A percentile compares a stretch with the other conserved stretches of the same genome.
phyloP scores from a whole-genome alignment of 2,113 vertebrate species.

The Cryptoleucopteryx plumbea region DNA sequence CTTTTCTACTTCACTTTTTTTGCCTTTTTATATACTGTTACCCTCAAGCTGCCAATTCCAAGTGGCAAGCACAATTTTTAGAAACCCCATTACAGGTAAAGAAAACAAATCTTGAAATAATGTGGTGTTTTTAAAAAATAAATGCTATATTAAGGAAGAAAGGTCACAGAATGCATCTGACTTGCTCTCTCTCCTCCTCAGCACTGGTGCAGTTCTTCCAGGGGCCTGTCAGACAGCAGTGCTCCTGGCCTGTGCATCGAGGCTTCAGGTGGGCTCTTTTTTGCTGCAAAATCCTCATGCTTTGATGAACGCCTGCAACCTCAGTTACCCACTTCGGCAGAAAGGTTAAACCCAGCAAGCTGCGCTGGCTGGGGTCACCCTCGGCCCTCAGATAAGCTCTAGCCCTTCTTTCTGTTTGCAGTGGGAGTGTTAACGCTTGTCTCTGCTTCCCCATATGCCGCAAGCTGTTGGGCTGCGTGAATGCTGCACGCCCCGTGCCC shows the following conservation, averaged over 20 bases:
- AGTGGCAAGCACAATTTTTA: not conserved
- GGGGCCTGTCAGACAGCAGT: not conserved
- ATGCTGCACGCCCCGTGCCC: accelerated
- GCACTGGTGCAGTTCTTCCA: not conserved
- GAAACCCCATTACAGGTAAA: not conserved
- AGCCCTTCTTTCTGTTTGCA: not conserved
- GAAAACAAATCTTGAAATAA: not conserved
- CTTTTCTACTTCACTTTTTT: not conserved
- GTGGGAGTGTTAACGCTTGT: accelerated
- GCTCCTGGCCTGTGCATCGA: not conserved
- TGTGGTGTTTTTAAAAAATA: not conserved
- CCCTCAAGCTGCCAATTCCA: not conserved
- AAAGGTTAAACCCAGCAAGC: not conserved
- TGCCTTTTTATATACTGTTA: not conserved
- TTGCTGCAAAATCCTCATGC: not conserved
- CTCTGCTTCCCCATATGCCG: too few species aligned
- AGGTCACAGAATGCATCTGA: accelerated
- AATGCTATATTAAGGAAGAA: not conserved
- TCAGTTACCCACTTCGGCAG: not conserved
- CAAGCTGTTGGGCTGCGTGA: not conserved
- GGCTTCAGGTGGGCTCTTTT: not conserved
- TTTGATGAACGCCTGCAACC: not conserved
- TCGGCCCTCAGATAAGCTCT: too few species aligned
- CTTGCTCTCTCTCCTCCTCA: too few species aligned
- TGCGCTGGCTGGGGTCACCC: not conserved